Percentiles rank a stretch among this genome's conserved stretches.
Evolutionary conservation across 1,140 invertebrate species (phyloP).

Genomic region (Neoseiulus cucumeris): DNA sequence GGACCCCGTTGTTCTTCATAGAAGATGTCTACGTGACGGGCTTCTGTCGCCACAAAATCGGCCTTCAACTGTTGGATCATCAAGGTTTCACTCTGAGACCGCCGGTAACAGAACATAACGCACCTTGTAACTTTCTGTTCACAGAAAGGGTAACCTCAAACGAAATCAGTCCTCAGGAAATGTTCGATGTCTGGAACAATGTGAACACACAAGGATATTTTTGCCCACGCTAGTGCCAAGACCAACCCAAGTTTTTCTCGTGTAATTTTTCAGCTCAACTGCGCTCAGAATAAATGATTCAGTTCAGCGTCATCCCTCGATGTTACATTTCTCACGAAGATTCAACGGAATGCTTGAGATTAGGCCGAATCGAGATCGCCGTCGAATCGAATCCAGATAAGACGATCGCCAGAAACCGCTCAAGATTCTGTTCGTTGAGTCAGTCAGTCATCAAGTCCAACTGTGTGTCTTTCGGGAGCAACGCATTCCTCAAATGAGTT

Average conservation of each 20-base stretch:
- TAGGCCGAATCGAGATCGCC: too few relatives aligned
- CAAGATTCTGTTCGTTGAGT: too few relatives aligned
- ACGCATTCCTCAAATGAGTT: too few relatives aligned
- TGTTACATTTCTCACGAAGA: too few relatives aligned
- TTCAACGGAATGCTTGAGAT: too few relatives aligned
- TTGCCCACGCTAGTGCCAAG: slow-evolving; percentile 18
- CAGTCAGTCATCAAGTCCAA: too few relatives aligned
- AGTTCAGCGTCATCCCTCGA: too few relatives aligned
- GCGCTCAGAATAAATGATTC: too few relatives aligned
- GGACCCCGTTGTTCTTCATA: slow-evolving; percentile 22
- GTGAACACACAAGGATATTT: slow-evolving; percentile 23
- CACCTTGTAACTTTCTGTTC: slow-evolving; percentile 18
- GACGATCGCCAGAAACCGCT: too few relatives aligned
- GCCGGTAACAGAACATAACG: slow-evolving; percentile 15
- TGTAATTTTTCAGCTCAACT: too few relatives aligned
- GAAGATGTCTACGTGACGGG: slow-evolving; percentile 26
- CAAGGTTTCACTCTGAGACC: slow-evolving; percentile 18
- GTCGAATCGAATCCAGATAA: too few relatives aligned
- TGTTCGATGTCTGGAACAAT: slow-evolving; percentile 19
- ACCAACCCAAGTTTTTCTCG: background rate
- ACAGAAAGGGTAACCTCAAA: slow-evolving; percentile 21
- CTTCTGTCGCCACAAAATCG: slow-evolving; percentile 21
- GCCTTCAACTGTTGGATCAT: slow-evolving; percentile 18
- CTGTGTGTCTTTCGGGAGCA: too few relatives aligned
- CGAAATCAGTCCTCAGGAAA: slow-evolving; percentile 18